Conservation (phyloP, 1,140 invertebrate genomes). For the Holcopasites calliopsidis region DNA sequence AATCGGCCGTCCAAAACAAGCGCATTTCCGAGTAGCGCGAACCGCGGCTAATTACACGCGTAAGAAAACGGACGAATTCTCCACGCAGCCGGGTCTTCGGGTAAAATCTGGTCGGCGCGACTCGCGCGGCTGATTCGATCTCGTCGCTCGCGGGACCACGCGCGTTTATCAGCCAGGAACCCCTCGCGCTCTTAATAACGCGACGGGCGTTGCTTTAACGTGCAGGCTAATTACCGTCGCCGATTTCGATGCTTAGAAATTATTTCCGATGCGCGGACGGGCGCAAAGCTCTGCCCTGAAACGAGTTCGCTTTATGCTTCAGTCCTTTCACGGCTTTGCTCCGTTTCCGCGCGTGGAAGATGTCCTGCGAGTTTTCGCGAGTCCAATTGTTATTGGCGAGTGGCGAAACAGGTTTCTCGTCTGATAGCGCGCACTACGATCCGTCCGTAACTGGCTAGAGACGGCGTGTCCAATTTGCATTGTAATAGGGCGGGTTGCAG, state of each 20-base stretch:
- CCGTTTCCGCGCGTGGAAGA: too few relatives aligned
- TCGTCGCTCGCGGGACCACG: too few relatives aligned
- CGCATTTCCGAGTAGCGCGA: constrained; percentile 11
- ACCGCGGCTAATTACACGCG: constrained; percentile 27
- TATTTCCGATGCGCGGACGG: background rate
- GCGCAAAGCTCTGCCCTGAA: too few relatives aligned
- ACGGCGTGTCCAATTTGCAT: constrained; percentile 3
- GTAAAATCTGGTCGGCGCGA: background rate
- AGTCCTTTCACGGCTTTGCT: background rate
- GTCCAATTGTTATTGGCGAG: background rate
- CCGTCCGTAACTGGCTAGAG: background rate
- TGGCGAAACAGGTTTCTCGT: background rate
- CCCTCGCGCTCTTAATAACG: background rate
- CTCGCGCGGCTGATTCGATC: background rate
- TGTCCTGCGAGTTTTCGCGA: background rate
- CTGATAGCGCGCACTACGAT: too few relatives aligned
- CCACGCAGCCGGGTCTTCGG: background rate
- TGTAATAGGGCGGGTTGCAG: background rate
- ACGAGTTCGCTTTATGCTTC: background rate
- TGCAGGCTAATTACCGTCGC: background rate
- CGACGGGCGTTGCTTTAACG: background rate
- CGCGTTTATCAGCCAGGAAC: too few relatives aligned
- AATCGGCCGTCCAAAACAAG: too few relatives aligned
- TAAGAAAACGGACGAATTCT: constrained; percentile 39
- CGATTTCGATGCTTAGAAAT: constrained; percentile 6